These are phyloP conservation scores for Athalia cordata DNA, from an alignment of 2,888 invertebrate genomes.

Conservation along the genomic window DNA sequence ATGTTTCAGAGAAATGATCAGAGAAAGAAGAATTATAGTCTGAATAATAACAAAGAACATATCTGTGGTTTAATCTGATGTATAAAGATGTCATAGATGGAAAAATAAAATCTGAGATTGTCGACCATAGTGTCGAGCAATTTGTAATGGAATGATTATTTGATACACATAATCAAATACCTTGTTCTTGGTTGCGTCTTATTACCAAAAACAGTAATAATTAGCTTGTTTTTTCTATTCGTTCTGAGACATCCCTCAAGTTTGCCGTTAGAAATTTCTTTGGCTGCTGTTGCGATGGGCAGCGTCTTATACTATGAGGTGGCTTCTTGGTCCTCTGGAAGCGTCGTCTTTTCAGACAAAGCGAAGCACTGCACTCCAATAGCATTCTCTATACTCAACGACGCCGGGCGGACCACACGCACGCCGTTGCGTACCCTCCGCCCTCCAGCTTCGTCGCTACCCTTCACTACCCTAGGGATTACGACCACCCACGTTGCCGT, in stretches of 20 bases:
- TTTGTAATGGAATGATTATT: neutral
- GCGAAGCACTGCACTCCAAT: conserved; percentile 58
- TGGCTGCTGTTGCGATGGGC: neutral
- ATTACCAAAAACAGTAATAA: neutral
- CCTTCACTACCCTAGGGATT: neutral
- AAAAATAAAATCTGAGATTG: neutral
- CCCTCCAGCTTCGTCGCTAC: conserved; percentile 46
- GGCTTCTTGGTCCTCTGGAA: neutral
- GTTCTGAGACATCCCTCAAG: neutral
- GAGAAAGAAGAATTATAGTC: too few species aligned
- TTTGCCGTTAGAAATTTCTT: conserved; percentile 4
- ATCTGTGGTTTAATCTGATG: neutral
- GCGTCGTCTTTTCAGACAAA: conserved; percentile 54
- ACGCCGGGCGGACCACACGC: conserved; percentile 63
- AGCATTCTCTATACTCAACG: conserved; percentile 46
- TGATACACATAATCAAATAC: neutral
- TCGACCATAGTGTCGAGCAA: neutral
- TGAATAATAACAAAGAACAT: neutral
- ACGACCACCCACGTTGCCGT: conserved; percentile 65
- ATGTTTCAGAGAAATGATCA: too few species aligned
- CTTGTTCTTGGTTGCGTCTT: neutral
- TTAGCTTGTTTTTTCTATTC: neutral
- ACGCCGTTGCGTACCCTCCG: conserved; percentile 48
- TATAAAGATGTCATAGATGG: neutral
- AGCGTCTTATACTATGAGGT: neutral